Percentiles rank a stretch among this genome's conserved stretches.
phyloP scores from a whole-genome alignment of 2,797 vertebrate genomes.

The Gallinago stenura region DNA sequence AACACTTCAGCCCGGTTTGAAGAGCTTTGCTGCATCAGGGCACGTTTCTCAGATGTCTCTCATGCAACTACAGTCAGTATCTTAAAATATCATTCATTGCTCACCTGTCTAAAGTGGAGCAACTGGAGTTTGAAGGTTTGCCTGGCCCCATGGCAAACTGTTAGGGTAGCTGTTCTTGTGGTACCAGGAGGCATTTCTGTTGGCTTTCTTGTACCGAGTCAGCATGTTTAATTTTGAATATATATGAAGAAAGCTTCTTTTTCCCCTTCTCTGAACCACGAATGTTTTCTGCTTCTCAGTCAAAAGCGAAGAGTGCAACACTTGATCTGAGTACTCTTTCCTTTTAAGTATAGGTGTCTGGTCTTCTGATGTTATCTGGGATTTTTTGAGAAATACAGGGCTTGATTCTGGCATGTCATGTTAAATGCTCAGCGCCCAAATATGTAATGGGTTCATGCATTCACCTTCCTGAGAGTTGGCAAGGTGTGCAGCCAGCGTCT shows the following conservation, averaged over 20 bases:
- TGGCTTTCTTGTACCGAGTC: not conserved
- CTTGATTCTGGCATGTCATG: not conserved
- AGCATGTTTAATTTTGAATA: not conserved
- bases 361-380: not conserved
- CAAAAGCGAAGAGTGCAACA: not conserved
- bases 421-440: not conserved
- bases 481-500: not conserved
- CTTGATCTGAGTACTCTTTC: not conserved
- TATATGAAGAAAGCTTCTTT: not conserved
- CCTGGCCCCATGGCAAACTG: not conserved
- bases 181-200: not conserved
- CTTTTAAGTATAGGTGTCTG: not conserved
- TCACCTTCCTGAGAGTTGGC: not conserved
- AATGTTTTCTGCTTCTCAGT: not conserved
- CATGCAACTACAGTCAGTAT: not conserved
- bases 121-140: not conserved
- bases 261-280: not conserved
- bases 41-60: not conserved
- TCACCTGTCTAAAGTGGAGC: not conserved
- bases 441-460: not conserved
- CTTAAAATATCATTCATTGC: not conserved
- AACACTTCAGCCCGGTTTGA: constrained; percentile 11
- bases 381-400: not conserved
- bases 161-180: not conserved
- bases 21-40: not conserved